Conservation (phyloP, 64 coral and sea anemone genomes). For the Montipora sp. region DNA sequence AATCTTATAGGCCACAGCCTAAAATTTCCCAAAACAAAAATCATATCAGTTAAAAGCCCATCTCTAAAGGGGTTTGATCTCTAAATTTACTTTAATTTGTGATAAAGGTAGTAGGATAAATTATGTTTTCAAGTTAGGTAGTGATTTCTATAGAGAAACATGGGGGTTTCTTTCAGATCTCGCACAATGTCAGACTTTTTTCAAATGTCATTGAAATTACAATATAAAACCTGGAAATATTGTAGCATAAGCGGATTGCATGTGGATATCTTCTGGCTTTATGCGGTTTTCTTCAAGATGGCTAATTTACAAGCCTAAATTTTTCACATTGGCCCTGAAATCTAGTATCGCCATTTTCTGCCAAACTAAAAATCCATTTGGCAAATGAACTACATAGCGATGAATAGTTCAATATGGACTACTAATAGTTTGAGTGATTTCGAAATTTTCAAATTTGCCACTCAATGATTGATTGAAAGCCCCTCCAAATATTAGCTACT, state of each 20-base stretch:
- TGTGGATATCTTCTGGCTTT: constrained; percentile 2
- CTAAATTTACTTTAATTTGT: neutral
- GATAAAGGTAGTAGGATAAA: constrained; percentile 1
- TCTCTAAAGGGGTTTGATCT: neutral
- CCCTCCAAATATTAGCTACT: no score
- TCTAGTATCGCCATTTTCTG: constrained; percentile 12
- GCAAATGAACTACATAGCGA: constrained; percentile 19
- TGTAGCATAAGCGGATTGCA: constrained; percentile 16
- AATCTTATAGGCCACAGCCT: neutral
- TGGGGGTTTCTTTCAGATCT: neutral
- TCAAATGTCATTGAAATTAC: neutral
- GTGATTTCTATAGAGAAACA: neutral
- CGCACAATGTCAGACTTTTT: neutral
- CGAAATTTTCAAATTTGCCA: neutral
- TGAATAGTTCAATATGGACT: constrained; percentile 22
- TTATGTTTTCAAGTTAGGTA: neutral
- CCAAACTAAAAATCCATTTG: constrained; percentile 9
- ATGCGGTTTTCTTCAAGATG: constrained; percentile 10
- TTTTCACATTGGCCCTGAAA: neutral
- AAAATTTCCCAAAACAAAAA: constrained; percentile 17
- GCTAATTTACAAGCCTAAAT: neutral
- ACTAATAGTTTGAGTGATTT: constrained; percentile 18
- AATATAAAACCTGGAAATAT: neutral
- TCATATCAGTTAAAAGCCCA: neutral
- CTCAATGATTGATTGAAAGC: no score